These are phyloP conservation scores for Aphelenchoides fujianensis DNA, from an alignment of 1,140 invertebrate species.

Conservation along the genomic window DNA sequence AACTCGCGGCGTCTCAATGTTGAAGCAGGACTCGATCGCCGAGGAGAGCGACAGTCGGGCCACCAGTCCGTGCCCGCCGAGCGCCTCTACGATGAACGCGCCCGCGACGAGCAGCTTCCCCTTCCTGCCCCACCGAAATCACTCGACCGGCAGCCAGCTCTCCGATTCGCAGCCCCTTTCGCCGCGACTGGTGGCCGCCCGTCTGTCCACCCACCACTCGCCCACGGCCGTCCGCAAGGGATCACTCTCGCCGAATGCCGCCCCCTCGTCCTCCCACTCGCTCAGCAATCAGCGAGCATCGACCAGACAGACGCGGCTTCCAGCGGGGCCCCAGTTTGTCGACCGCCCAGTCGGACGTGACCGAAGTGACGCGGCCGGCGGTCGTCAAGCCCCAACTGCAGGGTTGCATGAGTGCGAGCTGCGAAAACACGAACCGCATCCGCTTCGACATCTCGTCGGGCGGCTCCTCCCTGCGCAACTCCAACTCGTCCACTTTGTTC, in stretches of 20 bases:
- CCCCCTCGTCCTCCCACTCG: not conserved
- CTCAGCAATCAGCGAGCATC: slow-evolving; percentile 6
- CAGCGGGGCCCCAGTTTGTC: not conserved
- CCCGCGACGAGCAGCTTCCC: not conserved
- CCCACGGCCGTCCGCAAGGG: slow-evolving; percentile 13
- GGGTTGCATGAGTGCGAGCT: slow-evolving; percentile 14
- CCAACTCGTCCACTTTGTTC: slow-evolving; percentile 23
- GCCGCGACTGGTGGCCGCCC: not conserved
- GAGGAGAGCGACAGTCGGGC: slow-evolving; percentile 6
- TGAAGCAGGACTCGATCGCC: slow-evolving; percentile 22
- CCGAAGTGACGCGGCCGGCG: slow-evolving; percentile 2
- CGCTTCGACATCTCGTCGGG: slow-evolving; percentile 26
- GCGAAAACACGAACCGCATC: slow-evolving; percentile 24
- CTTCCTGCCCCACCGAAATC: not conserved
- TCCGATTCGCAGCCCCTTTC: not conserved
- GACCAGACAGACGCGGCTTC: slow-evolving; percentile 16
- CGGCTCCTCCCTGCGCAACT: slow-evolving; percentile 22
- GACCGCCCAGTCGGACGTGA: slow-evolving; percentile 25
- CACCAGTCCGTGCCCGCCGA: slow-evolving; percentile 15
- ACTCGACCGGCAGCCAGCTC: not conserved
- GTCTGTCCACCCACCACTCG: not conserved
- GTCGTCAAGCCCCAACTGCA: slow-evolving; percentile 9
- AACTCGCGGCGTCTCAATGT: slow-evolving; percentile 1
- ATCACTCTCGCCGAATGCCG: not conserved
- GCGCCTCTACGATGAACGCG: not conserved